A percentile compares a stretch with the other conserved stretches of the same genome.
Conservation (phyloP, 2,113 vertebrate genomes). For the Sylvilagus bachmani region DNA sequence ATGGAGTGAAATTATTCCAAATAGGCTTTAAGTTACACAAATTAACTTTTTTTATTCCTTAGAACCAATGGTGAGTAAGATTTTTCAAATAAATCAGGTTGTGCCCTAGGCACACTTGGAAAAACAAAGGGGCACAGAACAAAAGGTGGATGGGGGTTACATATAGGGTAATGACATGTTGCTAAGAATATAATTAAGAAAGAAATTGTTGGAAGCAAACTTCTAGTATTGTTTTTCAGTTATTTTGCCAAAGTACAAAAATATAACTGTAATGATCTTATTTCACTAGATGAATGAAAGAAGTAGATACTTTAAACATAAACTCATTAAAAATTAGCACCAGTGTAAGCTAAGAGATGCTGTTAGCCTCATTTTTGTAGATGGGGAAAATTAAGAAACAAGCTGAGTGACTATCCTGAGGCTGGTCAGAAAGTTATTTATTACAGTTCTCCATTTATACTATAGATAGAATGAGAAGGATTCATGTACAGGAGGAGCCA, state of each 20-base stretch:
- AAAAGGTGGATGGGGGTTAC: background rate
- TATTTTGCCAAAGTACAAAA: slow-evolving; percentile 49
- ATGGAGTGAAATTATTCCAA: background rate
- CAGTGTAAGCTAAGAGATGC: background rate
- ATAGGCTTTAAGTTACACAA: background rate
- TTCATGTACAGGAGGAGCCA: background rate
- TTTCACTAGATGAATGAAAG: slow-evolving; percentile 15
- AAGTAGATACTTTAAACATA: slow-evolving; percentile 1
- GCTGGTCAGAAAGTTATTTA: slow-evolving; percentile 26
- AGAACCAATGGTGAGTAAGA: background rate
- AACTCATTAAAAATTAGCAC: background rate
- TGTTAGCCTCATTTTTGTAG: slow-evolving; percentile 5
- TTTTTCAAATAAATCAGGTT: background rate
- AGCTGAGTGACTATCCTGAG: background rate
- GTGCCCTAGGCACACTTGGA: background rate
- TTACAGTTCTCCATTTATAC: slow-evolving; percentile 9
- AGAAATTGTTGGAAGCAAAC: background rate
- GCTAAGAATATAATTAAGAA: background rate
- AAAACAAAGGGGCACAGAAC: background rate
- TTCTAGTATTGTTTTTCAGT: slow-evolving; percentile 10
- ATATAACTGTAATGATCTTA: background rate
- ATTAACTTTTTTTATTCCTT: background rate
- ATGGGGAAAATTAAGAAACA: background rate
- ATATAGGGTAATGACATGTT: background rate
- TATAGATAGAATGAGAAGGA: background rate